phyloP scores from a whole-genome alignment of 2,888 invertebrate genomes.

The Amitus sp. region DNA sequence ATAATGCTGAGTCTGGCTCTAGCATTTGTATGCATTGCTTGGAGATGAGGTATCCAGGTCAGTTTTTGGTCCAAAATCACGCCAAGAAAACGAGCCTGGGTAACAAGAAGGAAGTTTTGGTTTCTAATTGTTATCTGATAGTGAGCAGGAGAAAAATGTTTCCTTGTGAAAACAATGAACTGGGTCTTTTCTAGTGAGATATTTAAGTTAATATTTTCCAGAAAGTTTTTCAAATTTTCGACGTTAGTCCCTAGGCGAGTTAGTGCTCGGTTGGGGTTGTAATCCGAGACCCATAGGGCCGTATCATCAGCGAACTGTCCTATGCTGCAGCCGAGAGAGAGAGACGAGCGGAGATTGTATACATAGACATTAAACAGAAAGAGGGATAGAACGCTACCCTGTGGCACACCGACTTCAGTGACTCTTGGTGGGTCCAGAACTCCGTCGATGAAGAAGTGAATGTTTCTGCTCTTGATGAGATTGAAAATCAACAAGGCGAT shows the following conservation, averaged over 20 bases:
- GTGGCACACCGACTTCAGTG: slow-evolving; percentile 8
- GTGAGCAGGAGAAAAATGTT: neutral
- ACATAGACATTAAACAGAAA: slow-evolving; percentile 10
- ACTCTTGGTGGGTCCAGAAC: neutral
- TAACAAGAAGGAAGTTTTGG: neutral
- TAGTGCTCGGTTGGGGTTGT: no score
- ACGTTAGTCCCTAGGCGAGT: no score
- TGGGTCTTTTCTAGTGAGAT: no score
- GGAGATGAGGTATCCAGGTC: slow-evolving; percentile 13
- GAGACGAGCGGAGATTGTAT: no score
- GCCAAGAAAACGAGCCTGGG: slow-evolving; percentile 1
- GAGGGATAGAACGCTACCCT: slow-evolving; percentile 11
- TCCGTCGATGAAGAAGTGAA: slow-evolving; percentile 8
- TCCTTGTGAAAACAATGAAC: slow-evolving; percentile 6
- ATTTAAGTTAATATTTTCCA: no score
- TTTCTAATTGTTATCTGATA: neutral
- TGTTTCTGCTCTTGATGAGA: neutral
- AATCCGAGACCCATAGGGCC: neutral
- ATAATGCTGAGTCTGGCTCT: slow-evolving; percentile 8
- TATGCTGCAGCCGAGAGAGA: no score
- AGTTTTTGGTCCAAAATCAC: slow-evolving; percentile 8
- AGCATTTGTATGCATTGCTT: neutral
- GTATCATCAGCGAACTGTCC: neutral
- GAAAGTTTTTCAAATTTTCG: no score
- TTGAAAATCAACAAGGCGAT: neutral